Evolutionary conservation across 2,113 vertebrate species (phyloP).

Genomic region (Syrrhaptes paradoxus): DNA sequence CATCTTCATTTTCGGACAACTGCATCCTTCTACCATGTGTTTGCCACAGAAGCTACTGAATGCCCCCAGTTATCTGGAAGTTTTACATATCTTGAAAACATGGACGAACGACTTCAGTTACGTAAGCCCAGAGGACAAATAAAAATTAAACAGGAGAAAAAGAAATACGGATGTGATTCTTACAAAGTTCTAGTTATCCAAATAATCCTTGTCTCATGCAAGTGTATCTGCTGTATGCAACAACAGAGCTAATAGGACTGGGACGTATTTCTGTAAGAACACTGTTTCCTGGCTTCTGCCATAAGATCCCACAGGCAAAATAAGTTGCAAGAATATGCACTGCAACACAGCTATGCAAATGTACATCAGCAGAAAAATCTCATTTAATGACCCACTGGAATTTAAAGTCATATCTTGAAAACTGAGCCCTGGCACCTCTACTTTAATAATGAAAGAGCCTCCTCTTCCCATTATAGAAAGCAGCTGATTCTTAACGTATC

Average conservation of each 20-base stretch:
- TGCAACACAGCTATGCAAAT: conserved; percentile 39
- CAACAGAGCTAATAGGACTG: not conserved
- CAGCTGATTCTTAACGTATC: not conserved
- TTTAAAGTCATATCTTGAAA: not conserved
- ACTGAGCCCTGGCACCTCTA: not conserved
- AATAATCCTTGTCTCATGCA: not conserved
- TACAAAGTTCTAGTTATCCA: not conserved
- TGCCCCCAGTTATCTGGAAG: not conserved
- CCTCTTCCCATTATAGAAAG: not conserved
- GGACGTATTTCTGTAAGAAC: not conserved
- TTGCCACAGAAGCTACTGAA: not conserved
- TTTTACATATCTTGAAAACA: not conserved
- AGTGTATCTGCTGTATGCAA: not conserved
- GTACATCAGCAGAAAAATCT: conserved; percentile 36
- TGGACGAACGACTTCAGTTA: not conserved
- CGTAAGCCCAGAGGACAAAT: not conserved
- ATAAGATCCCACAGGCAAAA: not conserved
- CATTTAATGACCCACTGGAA: conserved; percentile 7
- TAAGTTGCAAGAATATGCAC: conserved; percentile 1
- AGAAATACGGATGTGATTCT: not conserved
- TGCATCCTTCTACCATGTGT: not conserved
- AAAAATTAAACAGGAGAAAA: not conserved
- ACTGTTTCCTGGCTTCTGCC: not conserved
- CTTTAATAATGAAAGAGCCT: not conserved
- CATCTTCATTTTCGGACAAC: not conserved